phyloP scores from a whole-genome alignment of 2,888 invertebrate genomes.

The Onthophagus sagittarius region DNA sequence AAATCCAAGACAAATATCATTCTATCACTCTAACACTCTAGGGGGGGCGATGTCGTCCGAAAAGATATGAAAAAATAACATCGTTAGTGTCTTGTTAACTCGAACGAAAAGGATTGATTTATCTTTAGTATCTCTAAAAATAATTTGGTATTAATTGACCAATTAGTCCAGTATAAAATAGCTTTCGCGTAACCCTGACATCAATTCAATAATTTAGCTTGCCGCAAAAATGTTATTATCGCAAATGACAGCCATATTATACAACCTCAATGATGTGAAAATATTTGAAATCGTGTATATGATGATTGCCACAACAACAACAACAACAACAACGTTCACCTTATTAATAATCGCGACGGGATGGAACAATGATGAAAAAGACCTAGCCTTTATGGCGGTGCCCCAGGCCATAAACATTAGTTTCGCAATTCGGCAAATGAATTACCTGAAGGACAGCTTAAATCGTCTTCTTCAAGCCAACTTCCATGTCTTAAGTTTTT shows the following conservation, averaged over 20 bases:
- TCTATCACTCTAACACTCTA: too few species aligned
- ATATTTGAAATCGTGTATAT: neutral
- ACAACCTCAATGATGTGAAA: neutral
- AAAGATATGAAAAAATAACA: neutral
- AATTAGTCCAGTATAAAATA: neutral
- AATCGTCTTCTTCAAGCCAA: neutral
- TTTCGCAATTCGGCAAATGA: neutral
- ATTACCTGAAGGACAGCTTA: neutral
- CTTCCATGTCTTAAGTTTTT: neutral
- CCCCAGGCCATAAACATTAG: neutral
- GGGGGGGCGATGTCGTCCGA: neutral
- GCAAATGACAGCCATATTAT: neutral
- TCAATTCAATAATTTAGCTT: neutral
- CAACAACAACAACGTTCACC: neutral
- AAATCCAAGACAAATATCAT: neutral
- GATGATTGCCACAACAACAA: neutral
- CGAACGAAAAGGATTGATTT: neutral
- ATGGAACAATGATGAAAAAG: neutral
- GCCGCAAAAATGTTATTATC: neutral
- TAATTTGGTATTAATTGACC: neutral
- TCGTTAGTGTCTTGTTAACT: neutral
- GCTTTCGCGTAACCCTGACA: neutral
- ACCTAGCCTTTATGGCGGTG: neutral
- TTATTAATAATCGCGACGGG: neutral
- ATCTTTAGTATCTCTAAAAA: neutral